These are phyloP conservation scores for Microplitis deprimator DNA, from an alignment of 2,888 invertebrate species.

Conservation along the genomic window DNA sequence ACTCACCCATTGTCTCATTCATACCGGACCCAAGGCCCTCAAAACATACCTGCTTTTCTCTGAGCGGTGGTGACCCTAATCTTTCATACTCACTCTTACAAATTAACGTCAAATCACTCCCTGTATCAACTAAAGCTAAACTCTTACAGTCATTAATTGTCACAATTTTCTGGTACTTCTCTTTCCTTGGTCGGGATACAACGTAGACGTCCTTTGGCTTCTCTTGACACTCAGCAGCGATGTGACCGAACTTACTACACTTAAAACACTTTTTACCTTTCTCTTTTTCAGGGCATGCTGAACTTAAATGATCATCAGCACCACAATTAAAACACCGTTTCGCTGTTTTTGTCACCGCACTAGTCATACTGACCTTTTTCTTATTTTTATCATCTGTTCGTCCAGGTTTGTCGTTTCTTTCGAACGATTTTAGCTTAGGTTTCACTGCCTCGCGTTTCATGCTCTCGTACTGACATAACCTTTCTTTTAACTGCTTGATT, in stretches of 20 bases:
- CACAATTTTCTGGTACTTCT: constrained; percentile 29
- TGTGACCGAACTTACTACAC: constrained; percentile 40
- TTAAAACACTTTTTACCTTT: constrained; percentile 42
- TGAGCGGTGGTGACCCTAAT: constrained; percentile 33
- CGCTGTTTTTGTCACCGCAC: neutral
- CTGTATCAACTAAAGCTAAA: constrained; percentile 40
- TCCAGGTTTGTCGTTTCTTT: neutral
- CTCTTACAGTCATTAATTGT: constrained; percentile 21
- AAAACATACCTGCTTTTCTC: constrained; percentile 14
- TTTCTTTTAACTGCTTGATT: constrained; percentile 40
- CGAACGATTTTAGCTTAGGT: too few species aligned
- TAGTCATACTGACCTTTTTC: neutral
- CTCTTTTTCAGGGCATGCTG: constrained; percentile 34
- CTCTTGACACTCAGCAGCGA: constrained; percentile 32
- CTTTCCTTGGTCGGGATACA: constrained; percentile 4
- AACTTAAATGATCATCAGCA: constrained; percentile 31
- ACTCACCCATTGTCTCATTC: constrained; percentile 32
- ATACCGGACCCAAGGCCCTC: constrained; percentile 39
- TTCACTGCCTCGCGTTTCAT: constrained; percentile 9
- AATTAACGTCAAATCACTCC: constrained; percentile 31
- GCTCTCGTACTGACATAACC: constrained; percentile 32
- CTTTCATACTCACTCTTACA: constrained; percentile 32
- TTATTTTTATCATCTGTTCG: neutral
- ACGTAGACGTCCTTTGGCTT: neutral
- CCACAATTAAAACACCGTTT: constrained; percentile 39